Conservation (phyloP, 2,797 vertebrate genomes). For the Sciaenops ocellatus region DNA sequence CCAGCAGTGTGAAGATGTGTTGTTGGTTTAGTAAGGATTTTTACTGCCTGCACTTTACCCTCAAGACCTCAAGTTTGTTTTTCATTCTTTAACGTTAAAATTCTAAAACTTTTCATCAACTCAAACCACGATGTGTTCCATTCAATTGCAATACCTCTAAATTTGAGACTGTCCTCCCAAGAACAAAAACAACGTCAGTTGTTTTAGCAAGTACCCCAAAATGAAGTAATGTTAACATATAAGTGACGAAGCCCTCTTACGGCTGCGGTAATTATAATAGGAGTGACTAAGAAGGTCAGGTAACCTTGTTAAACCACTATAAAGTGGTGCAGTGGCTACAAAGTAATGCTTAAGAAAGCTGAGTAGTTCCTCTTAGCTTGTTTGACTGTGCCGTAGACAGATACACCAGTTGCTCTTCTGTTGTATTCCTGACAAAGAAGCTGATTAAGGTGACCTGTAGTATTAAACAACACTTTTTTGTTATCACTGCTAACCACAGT, state of each 20-base stretch:
- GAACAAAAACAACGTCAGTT: neutral
- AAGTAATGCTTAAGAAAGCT: neutral
- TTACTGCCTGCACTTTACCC: neutral
- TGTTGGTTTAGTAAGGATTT: slow-evolving; percentile 3
- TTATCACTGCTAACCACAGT: neutral
- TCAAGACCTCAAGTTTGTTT: neutral
- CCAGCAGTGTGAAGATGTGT: slow-evolving; percentile 3
- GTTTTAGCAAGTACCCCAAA: neutral
- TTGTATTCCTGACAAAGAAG: neutral
- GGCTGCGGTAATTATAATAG: neutral
- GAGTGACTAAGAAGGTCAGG: neutral
- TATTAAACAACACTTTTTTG: neutral
- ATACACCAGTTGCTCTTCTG: neutral
- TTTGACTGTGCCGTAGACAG: neutral
- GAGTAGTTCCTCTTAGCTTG: neutral
- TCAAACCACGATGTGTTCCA: neutral
- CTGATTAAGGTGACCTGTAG: neutral
- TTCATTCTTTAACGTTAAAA: neutral
- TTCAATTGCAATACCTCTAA: neutral
- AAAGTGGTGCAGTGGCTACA: neutral
- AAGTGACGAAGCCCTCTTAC: neutral
- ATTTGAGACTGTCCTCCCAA: neutral
- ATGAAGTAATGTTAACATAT: neutral
- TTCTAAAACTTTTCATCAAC: neutral
- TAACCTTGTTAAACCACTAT: neutral